Base-by-base conservation (phyloP, 1,140 invertebrate species). In the Pseudomyrmex cubaensis region DNA sequence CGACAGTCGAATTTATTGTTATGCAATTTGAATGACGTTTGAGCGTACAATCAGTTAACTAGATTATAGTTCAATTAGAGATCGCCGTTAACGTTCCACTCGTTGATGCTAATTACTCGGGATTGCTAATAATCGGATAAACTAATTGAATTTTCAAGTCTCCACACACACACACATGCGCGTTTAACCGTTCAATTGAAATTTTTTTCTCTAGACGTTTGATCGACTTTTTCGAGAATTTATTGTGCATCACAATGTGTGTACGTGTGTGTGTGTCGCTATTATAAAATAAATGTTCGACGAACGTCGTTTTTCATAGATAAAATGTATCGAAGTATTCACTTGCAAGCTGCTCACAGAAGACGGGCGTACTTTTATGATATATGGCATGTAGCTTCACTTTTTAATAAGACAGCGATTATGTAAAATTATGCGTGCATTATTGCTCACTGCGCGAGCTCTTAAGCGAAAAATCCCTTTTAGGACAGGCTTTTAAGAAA, bases 71-170 rank as follows among this genome's bases (percentile, higher is more conserved):
- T 54, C 61, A 66, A 77, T 77, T 77, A 20, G 50, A 52, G 54
- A 78, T 10, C 17, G 50, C 35, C 52, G 13, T 69, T 78, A 46
- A 56, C 35, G n/a, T 9, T 3, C 17, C 64, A 35, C 64, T 64
- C 52, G 9, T 52, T 13, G 52, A 48, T 64, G 44, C 61, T 46
- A 50, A 22, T 78, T 35, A 48, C 69, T 70, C 64, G 64, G 15
- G 64, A 78, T 78, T 57, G 35, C 35, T 35, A 35, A 48, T 46
- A 20, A 35, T 35, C 35, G 35, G 35, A 35, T 35, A 69, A 69
- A 57, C 52, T 70, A 57, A 78, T 78, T 44, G 66, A 69, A 17
- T 20, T 22, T 25, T 59, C 56, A 76, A 78, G 52, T 48, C 64
- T 15, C 59, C 20, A 4, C 35, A 4, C 35, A 4, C 35, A 4